Evolutionary conservation across 2,888 invertebrate genomes (phyloP).

Genomic region (Eremobia ochroleuca): DNA sequence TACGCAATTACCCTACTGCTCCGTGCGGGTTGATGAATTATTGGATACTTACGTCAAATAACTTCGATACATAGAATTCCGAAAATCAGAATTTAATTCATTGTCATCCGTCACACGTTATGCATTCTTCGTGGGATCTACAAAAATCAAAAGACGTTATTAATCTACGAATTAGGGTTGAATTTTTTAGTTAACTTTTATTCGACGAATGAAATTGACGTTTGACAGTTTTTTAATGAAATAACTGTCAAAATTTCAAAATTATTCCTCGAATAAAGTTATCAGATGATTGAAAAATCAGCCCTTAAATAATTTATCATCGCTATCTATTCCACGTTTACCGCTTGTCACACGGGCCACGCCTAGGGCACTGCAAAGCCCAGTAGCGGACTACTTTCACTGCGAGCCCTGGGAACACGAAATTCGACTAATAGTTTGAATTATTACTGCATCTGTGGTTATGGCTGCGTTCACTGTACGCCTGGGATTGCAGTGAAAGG

Average conservation of each 20-base stretch:
- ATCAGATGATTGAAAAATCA: too few relatives aligned
- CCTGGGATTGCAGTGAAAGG: constrained; percentile 77
- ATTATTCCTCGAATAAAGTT: too few relatives aligned
- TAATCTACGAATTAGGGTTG: not conserved
- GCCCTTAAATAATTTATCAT: too few relatives aligned
- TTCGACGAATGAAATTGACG: too few relatives aligned
- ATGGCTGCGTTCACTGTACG: constrained; percentile 69
- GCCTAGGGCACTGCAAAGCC: constrained; percentile 80
- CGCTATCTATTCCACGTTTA: constrained; percentile 33
- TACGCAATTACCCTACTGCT: too few relatives aligned
- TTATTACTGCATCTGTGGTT: constrained; percentile 80
- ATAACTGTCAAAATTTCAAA: too few relatives aligned
- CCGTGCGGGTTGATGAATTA: not conserved
- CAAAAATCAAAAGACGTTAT: not conserved
- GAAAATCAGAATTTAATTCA: too few relatives aligned
- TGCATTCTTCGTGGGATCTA: not conserved
- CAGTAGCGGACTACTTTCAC: constrained; percentile 90
- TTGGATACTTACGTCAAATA: not conserved
- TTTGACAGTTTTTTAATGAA: too few relatives aligned
- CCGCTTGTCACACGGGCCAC: constrained; percentile 62
- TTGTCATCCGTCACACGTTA: not conserved
- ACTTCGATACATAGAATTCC: too few relatives aligned
- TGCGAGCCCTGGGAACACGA: constrained; percentile 85
- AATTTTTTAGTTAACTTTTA: too few relatives aligned
- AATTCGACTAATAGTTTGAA: constrained; percentile 90